Conservation (phyloP, 2,888 invertebrate genomes). For the Hanleya hanleyi region DNA sequence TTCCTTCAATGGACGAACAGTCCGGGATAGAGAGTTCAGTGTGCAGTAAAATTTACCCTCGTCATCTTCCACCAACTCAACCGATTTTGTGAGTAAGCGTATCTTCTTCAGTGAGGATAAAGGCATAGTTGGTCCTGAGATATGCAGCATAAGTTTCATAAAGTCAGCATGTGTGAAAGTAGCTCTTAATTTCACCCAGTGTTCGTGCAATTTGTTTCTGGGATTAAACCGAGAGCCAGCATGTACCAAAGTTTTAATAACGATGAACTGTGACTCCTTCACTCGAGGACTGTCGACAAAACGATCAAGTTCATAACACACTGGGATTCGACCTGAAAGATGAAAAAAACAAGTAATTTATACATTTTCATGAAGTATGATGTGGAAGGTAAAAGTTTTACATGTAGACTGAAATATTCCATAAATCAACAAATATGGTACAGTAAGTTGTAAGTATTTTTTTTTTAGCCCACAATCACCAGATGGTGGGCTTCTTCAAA, state of each 20-base stretch:
- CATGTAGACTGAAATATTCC: no score
- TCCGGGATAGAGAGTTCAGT: conserved; percentile 4
- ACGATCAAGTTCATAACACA: conserved; percentile 41
- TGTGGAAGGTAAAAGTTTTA: no score
- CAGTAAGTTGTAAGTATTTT: no score
- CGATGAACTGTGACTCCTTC: conserved; percentile 11
- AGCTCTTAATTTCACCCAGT: conserved; percentile 22
- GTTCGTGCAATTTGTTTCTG: conserved; percentile 25
- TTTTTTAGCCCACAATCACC: no score
- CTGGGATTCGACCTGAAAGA: conserved; percentile 40
- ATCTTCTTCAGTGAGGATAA: conserved; percentile 12
- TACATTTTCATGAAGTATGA: no score
- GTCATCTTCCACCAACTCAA: conserved; percentile 15
- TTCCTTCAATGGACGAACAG: conserved; percentile 37
- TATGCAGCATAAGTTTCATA: conserved; percentile 15
- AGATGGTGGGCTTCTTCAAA: no score
- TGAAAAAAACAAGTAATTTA: background rate
- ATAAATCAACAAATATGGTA: no score
- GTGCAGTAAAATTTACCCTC: conserved; percentile 7
- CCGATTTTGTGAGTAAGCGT: background rate
- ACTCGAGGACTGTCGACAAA: conserved; percentile 4
- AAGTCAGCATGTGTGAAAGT: conserved; percentile 15
- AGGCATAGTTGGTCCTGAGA: conserved; percentile 19
- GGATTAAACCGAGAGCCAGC: conserved; percentile 36
- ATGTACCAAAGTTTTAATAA: conserved; percentile 34